Evolutionary conservation across 2,797 vertebrate genomes (phyloP).

Genomic region (Lutjanus campechanus): DNA sequence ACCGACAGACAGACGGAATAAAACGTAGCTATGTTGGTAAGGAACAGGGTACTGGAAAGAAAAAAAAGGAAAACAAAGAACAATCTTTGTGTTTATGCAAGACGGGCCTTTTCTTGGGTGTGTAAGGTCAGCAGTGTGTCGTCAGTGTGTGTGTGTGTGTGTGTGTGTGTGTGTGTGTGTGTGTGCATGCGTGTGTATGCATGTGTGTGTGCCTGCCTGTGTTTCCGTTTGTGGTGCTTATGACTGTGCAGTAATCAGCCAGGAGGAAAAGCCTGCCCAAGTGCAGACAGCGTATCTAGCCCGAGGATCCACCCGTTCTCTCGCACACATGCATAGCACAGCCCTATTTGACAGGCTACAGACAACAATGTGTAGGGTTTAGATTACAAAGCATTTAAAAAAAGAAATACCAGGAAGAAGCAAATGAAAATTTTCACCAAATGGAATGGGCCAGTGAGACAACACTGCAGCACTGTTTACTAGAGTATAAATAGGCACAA

Average conservation of each 20-base stretch:
- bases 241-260: constrained; percentile 76
- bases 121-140: constrained; percentile 65
- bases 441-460: constrained; percentile 31
- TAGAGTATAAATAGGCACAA: constrained; percentile 68
- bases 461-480: constrained; percentile 55
- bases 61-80: constrained; percentile 72
- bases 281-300: constrained; percentile 76
- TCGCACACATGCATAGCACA: constrained; percentile 30
- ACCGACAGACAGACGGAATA: too few species aligned
- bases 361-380: constrained; percentile 52
- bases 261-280: constrained; percentile 76
- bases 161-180: constrained; percentile 39
- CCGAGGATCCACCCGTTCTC: constrained; percentile 66
- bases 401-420: constrained; percentile 56
- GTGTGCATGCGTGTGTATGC: not conserved
- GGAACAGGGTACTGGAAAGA: constrained; percentile 44
- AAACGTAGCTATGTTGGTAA: constrained; percentile 50
- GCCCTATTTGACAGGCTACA: constrained; percentile 19
- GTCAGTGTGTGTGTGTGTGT: constrained; percentile 50
- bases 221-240: constrained; percentile 70
- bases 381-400: constrained; percentile 34
- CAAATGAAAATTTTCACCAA: constrained; percentile 14
- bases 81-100: constrained; percentile 76
- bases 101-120: constrained; percentile 70
- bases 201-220: constrained; percentile 49